A percentile compares a stretch with the other conserved stretches of the same genome.
phyloP scores from a whole-genome alignment of 2,888 invertebrate genomes.

The Synanthedon andrenaeformis region DNA sequence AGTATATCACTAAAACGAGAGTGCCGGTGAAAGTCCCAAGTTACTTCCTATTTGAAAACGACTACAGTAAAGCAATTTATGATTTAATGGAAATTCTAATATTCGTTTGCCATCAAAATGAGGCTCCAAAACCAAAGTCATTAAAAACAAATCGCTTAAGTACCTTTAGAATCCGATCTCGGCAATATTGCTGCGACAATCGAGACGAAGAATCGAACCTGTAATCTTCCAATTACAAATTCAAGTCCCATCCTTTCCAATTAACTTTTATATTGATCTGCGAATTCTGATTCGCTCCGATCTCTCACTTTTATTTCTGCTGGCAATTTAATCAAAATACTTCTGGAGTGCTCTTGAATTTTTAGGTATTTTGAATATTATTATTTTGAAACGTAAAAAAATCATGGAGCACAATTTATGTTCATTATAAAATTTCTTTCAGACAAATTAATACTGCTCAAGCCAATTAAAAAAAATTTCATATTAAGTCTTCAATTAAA shows the following conservation, averaged over 20 bases:
- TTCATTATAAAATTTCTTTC: too few species aligned
- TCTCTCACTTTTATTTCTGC: conserved; percentile 27
- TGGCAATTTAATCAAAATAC: conserved; percentile 16
- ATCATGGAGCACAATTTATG: too few species aligned
- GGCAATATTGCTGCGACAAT: conserved; percentile 12
- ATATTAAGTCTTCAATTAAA: too few species aligned
- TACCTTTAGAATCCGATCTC: conserved; percentile 1
- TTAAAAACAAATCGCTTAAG: conserved; percentile 1
- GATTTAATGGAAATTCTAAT: background rate
- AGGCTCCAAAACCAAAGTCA: background rate
- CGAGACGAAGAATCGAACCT: conserved; percentile 26
- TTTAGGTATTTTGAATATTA: conserved; percentile 1
- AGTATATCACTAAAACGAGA: too few species aligned
- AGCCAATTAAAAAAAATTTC: too few species aligned
- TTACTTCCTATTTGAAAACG: too few species aligned
- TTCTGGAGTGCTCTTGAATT: conserved; percentile 2
- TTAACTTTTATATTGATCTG: conserved; percentile 52
- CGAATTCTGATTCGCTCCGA: conserved; percentile 20
- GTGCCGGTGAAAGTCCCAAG: too few species aligned
- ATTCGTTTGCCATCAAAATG: background rate
- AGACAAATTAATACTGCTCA: too few species aligned
- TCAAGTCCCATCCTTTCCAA: conserved; percentile 53
- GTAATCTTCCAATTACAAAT: conserved; percentile 56
- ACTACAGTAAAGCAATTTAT: too few species aligned
- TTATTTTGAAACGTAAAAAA: conserved; percentile 1